A percentile compares a stretch with the other conserved stretches of the same genome.
phyloP scores from a whole-genome alignment of 2,113 vertebrate species.

The Mystacornis crossleyi region DNA sequence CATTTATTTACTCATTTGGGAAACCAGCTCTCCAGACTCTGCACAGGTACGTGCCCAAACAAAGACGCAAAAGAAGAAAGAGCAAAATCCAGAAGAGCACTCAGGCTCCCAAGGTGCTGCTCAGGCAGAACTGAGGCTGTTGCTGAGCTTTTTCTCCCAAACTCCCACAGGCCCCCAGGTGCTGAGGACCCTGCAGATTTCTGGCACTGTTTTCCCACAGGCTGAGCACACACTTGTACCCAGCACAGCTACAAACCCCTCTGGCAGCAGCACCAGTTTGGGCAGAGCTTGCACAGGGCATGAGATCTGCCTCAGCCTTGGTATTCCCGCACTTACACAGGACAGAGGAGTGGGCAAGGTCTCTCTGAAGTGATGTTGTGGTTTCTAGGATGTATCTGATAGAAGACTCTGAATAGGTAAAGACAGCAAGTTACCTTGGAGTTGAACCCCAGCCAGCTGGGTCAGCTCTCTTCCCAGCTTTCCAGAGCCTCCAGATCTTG shows the following conservation, averaged over 20 bases:
- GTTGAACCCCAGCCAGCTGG: background rate
- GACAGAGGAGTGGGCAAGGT: background rate
- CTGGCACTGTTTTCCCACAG: background rate
- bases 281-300: fast-evolving
- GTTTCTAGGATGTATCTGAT: background rate
- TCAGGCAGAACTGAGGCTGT: background rate
- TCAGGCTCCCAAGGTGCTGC: background rate
- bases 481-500: background rate
- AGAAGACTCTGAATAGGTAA: background rate
- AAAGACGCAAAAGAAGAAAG: background rate
- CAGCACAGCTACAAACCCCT: background rate
- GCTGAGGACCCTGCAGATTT: background rate
- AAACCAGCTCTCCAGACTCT: background rate
- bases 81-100: background rate
- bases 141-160: background rate
- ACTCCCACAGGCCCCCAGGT: fast-evolving
- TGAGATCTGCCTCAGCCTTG: fast-evolving
- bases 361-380: background rate
- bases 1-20: background rate
- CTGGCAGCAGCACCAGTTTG: background rate
- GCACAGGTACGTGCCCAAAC: background rate
- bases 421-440: background rate
- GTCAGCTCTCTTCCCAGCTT: background rate
- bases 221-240: background rate
- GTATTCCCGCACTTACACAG: background rate